Base-by-base conservation (phyloP, 2,797 vertebrate genomes). In the Acanthiza pusilla region DNA sequence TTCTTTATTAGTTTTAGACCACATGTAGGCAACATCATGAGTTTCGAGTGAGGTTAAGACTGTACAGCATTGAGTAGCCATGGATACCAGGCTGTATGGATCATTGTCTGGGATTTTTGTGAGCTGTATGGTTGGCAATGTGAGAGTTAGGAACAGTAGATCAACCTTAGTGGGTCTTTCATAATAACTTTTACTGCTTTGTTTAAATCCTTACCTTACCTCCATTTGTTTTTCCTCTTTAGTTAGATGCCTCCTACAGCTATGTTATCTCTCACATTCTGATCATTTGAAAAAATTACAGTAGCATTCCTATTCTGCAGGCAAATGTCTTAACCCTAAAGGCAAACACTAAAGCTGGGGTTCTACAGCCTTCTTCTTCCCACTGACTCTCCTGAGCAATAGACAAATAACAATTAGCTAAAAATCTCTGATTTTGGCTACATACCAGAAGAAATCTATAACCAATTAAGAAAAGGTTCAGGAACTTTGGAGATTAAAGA, bases 1-100 rank as follows among this genome's bases (percentile, higher is more conserved):
- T 60, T 60, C 25, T 36, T 75, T 68, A 13, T 60, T 80, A 36
- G 16, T 66, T 87, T 89, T 57, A 87, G 45, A 53, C 7, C 6
- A n/a, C 12, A 27, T 10, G 1, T 67, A 81, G 21, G 20, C 12
- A 82, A 42, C 25, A 61, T 4, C 15, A 32, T 0, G 0, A 68
- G 30, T 23, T 54, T 26, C 38, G 57, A 63, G 6, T 0, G 5
- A 68, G 8, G 17, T 51, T 81, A 38, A 21, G 8, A 7, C 19
- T 78, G 36, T 20, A 36, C 11, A 9, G 45, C 20, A 32, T 14
- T 40, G 50, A 48, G 21, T 40, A 68, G n/a, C 18, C 15, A 25
- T 1, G 5, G 45, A 34, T 26, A 75, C 5, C 9, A 65, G 27
- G 12, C 6, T 51, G 13, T 36, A 20, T 10, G 34, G 32, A 53